Conservation (phyloP, 2,113 vertebrate genomes). For the Megaceryle torquata region DNA sequence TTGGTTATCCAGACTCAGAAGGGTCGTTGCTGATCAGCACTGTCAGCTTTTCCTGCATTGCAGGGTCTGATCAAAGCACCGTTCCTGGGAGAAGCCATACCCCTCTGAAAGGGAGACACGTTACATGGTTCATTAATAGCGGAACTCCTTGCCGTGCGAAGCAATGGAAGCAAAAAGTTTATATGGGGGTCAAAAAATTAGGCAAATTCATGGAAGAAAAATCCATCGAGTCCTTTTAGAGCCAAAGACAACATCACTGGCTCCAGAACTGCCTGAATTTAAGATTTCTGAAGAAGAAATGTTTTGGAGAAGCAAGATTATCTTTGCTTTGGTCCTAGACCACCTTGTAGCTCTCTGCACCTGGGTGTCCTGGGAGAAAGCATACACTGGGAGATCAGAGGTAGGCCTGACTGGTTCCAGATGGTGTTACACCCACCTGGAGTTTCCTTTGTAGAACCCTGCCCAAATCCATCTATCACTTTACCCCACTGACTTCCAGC, state of each 20-base stretch:
- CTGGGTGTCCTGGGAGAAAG: not conserved
- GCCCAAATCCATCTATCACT: not conserved
- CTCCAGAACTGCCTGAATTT: not conserved
- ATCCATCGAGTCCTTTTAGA: not conserved
- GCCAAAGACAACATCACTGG: not conserved
- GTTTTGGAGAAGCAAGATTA: not conserved
- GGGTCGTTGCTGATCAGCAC: too few relatives aligned
- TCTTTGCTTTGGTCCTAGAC: not conserved
- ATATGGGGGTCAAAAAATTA: not conserved
- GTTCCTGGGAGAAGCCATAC: not conserved
- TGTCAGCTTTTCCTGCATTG: not conserved
- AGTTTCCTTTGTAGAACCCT: not conserved
- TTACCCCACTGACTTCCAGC: not conserved
- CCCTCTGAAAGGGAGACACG: not conserved
- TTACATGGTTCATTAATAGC: not conserved
- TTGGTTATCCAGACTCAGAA: not conserved
- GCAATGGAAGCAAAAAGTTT: not conserved
- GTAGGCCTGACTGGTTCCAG: not conserved
- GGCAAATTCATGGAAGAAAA: not conserved
- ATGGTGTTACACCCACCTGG: not conserved
- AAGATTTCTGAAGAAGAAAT: not conserved
- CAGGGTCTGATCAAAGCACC: not conserved
- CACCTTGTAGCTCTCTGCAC: not conserved
- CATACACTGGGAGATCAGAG: fast-evolving
- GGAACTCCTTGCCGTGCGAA: not conserved